phyloP scores from a whole-genome alignment of 2,888 invertebrate species.

The Polymixis flavicincta region DNA sequence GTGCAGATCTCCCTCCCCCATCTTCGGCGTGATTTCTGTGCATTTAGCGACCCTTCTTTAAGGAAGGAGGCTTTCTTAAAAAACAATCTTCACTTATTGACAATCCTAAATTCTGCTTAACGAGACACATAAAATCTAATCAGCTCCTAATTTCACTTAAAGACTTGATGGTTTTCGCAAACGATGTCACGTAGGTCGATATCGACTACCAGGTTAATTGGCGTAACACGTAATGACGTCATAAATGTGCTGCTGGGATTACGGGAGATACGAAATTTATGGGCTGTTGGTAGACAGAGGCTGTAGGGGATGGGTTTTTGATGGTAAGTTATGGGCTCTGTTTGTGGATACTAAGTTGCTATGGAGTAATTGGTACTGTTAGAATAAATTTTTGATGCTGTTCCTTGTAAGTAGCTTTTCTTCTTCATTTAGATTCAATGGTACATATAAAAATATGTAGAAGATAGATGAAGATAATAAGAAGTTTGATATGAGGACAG shows the following conservation, averaged over 20 bases:
- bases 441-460: background rate
- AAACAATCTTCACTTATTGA: constrained; percentile 2
- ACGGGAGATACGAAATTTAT: constrained; percentile 42
- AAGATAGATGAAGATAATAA: too few species aligned
- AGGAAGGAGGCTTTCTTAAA: background rate
- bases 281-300: constrained; percentile 15
- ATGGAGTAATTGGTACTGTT: background rate
- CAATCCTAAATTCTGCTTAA: constrained; percentile 24
- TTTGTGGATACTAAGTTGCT: background rate
- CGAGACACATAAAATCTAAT: constrained; percentile 48
- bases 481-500: background rate
- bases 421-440: background rate
- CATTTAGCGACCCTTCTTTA: background rate
- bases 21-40: background rate
- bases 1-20: background rate
- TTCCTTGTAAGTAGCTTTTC: background rate
- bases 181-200: constrained; percentile 33
- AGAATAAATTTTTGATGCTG: background rate
- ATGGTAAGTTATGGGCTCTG: constrained; percentile 43
- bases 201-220: constrained; percentile 50
- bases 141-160: constrained; percentile 48
- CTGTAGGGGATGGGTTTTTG: constrained; percentile 18
- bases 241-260: constrained; percentile 50
- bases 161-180: constrained; percentile 50
- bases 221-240: constrained; percentile 47